Evolutionary conservation across 2,888 invertebrate genomes (phyloP), one percentile per base, ranked within the genome.

Genomic region (Atherix ibis): DNA sequence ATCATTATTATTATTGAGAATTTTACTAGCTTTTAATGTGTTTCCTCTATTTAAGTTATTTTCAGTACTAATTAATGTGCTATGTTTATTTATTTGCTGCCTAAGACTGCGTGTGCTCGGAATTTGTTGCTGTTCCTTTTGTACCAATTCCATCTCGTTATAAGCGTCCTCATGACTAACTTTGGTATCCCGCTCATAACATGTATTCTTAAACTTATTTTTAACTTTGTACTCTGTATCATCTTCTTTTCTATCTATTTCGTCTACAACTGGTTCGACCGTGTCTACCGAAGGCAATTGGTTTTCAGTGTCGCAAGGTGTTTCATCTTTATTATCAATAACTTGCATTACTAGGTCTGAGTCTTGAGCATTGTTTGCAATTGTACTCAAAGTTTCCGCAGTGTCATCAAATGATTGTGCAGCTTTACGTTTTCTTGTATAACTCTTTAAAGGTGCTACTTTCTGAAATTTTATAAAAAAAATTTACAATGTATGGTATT

Each of bases 121-220:
- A 8, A 8, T 10, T 10, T 22, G 22, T 22, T 22, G 22, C 22
- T 22, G 22, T 8, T n/a, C n/a, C n/a, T n/a, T n/a, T n/a, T 19
- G 2, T 17, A n/a, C n/a, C 25, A 29, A 17, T 8, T 32, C 31
- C 15, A 27, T 51, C 35, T 54, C 53, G 27, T 52, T 52, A 37
- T 57, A 53, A 5, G 48, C 44, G 34, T 57, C 57, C 16, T 38
- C 35, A 5, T 39, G 18, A 22, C 24, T 32, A 10, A 34, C 19
- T 24, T 34, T 38, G 2, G 44, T 41, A 25, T 46, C 46, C 4
- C 44, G 40, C 16, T 47, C 45, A 18, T 57, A 41, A 34, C 56
- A 59, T 2, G 59, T 56, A 19, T 58, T 49, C 40, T 60, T 60
- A 27, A 58, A 57, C 37, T 60, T 60, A 36, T 56, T 60, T 35